Percentiles rank a stretch among this genome's conserved stretches.
Evolutionary conservation across 2,888 invertebrate species (phyloP).

Genomic region (Cacoxenus indagator): DNA sequence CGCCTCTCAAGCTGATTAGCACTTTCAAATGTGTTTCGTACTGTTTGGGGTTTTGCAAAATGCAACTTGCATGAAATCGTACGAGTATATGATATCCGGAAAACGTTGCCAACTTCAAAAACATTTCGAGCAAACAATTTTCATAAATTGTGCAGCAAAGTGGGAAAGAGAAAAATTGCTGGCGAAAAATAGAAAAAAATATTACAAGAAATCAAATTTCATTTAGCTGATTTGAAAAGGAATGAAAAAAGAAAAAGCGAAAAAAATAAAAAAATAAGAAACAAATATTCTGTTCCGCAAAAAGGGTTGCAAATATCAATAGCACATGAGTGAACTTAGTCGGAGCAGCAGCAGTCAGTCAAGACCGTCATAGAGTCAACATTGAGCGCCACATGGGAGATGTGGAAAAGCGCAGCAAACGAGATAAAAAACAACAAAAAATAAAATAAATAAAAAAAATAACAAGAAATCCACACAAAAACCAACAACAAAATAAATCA

Average conservation of each 20-base stretch:
- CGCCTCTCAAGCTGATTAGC: constrained; percentile 5
- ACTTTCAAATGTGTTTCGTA: not conserved
- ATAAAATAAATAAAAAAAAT: constrained; percentile 6
- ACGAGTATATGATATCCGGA: not conserved
- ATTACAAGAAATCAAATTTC: constrained; percentile 13
- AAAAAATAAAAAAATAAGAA: not conserved
- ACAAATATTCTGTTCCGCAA: not conserved
- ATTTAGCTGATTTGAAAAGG: constrained; percentile 19
- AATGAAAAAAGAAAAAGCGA: not conserved
- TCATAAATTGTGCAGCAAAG: constrained; percentile 5
- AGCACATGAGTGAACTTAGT: not conserved
- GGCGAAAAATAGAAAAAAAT: not conserved
- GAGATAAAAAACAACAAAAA: constrained; percentile 25
- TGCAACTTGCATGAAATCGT: not conserved
- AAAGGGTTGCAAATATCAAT: constrained; percentile 3
- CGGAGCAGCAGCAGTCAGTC: too few relatives aligned
- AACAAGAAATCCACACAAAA: constrained; percentile 18
- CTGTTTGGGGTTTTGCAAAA: not conserved
- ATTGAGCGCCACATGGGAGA: constrained; percentile 34
- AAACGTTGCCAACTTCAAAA: not conserved
- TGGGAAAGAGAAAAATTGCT: not conserved
- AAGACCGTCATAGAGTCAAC: too few relatives aligned
- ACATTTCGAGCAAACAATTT: constrained; percentile 13
- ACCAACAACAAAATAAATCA: constrained; percentile 52
- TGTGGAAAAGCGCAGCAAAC: not conserved